Conservation (phyloP, 2,888 invertebrate species). For the Papilio elwesi region DNA sequence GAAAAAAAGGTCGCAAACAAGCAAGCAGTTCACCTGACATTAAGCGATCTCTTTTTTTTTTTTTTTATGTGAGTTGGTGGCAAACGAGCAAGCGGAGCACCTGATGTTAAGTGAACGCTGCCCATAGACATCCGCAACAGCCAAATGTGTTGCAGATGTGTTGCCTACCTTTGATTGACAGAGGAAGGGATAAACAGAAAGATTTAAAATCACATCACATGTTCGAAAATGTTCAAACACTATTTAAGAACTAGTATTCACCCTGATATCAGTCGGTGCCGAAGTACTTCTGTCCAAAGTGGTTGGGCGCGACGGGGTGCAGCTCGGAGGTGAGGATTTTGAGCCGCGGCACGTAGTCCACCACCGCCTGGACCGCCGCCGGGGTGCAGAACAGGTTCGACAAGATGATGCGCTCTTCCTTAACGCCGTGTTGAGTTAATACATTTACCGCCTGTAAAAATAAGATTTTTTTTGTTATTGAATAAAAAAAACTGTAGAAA, state of each 20-base stretch:
- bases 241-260: conserved; percentile 36
- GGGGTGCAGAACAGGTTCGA: conserved; percentile 99
- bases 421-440: conserved; percentile 96
- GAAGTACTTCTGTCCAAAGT: conserved; percentile 99
- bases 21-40: no score
- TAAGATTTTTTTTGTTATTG: background rate
- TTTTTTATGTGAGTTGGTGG: no score
- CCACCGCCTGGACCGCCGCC: conserved; percentile 92
- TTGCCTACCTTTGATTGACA: no score
- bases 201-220: background rate
- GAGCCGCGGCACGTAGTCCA: conserved; percentile 94
- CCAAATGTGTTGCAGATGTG: no score
- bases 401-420: conserved; percentile 97
- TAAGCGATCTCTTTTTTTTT: no score
- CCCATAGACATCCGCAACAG: no score
- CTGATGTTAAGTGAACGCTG: no score
- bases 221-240: background rate
- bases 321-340: conserved; percentile 98
- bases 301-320: conserved; percentile 97
- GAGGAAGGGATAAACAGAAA: no score
- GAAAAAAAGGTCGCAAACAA: no score
- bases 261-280: conserved; percentile 92
- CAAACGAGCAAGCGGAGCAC: no score
- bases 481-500: no score
- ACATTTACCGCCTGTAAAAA: conserved; percentile 94